Base-by-base conservation (phyloP, 2,797 vertebrate genomes). In the Halcyon chelicuti region DNA sequence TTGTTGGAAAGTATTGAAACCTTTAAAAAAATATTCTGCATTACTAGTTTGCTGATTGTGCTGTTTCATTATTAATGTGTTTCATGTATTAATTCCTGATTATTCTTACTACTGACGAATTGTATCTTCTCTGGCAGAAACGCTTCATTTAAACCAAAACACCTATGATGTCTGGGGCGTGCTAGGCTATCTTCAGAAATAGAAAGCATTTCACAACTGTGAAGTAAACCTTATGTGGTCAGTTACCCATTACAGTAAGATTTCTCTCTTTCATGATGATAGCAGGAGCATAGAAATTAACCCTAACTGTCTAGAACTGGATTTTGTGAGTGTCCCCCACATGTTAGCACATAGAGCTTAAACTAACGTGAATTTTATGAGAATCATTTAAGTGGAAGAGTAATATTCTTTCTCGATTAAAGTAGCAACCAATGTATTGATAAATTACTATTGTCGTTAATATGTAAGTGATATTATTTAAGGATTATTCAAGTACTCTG, bases 381-480 rank as follows among this genome's bases (percentile, higher is more conserved):
- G 14, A 33, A 21, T 58, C 66, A 78, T 54, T 91, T 18, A 92
- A 91, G 40, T 67, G 16, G 20, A 70, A 46, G 40, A 37, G 2
- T 3, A 58, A 19, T 54, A 80, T 76, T 93, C 92, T 73, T 52
- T 96, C 81, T 81, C 70, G 58, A 82, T 92, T 96, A 95, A 94
- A 77, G 78, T 93, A 88, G 63, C 83, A 94, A 76, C 70, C 66
- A 86, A 77, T 90, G 52, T 93, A 96, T 95, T 96, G 49, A 52
- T 42, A 65, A 60, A 70, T 72, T 91, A 91, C 86, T 96, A 88
- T 93, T 94, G 95, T 93, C 75, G 90, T 72, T 84, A 79, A 70
- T 88, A 93, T 93, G 89, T 95, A 96, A 83, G 65, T 93, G n/a
- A 79, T 95, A 52, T 86, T 94, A 61, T 92, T 88, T 94, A 90